phyloP scores from a whole-genome alignment of 64 coral and sea anemone genomes.

The Porites lutea region DNA sequence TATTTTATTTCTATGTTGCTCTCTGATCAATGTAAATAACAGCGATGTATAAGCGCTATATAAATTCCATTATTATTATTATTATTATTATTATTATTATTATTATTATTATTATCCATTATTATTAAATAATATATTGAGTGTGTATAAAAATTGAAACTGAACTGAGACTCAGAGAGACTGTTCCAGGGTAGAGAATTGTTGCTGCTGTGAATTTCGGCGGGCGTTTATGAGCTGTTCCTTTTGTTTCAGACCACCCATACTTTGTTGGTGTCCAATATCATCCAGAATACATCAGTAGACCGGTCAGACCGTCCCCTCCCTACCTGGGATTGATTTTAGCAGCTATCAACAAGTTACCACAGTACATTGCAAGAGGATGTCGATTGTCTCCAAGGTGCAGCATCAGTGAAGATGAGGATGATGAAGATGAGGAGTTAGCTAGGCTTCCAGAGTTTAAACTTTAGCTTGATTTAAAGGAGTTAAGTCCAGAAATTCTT shows the following conservation, averaged over 20 bases:
- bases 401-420: constrained; percentile 85
- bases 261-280: constrained; percentile 98
- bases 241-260: constrained; percentile 79
- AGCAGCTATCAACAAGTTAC: constrained; percentile 86
- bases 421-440: constrained; percentile 63
- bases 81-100: too few species aligned
- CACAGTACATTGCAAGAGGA: constrained; percentile 75
- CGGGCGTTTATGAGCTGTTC: neutral
- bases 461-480: constrained; percentile 19
- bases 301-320: constrained; percentile 94
- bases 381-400: constrained; percentile 89
- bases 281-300: constrained; percentile 95
- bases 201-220: too few species aligned
- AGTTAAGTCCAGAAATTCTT: too few species aligned
- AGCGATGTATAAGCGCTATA: too few species aligned
- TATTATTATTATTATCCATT: too few species aligned
- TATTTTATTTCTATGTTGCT: too few species aligned
- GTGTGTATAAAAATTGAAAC: too few species aligned
- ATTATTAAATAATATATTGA: too few species aligned
- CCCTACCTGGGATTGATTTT: constrained; percentile 97
- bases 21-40: too few species aligned
- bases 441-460: constrained; percentile 65
- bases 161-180: too few species aligned
- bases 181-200: too few species aligned
- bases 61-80: too few species aligned